Percentiles rank a stretch among this genome's conserved stretches.
phyloP scores from a whole-genome alignment of 2,888 invertebrate species.

The Hedya salicella region DNA sequence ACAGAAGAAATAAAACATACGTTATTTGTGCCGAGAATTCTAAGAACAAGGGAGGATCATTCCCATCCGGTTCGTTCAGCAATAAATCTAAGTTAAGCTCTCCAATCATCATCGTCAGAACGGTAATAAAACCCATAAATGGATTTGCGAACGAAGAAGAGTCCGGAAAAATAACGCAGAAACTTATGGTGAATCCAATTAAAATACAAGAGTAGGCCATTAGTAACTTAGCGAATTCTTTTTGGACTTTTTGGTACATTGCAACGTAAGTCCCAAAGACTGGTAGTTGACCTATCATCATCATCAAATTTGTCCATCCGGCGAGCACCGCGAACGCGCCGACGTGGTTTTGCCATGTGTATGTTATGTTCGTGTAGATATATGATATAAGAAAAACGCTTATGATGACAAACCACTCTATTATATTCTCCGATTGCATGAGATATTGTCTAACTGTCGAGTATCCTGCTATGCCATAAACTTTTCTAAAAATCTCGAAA shows the following conservation, averaged over 20 bases:
- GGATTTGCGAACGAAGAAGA: constrained; percentile 93
- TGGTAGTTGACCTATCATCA: constrained; percentile 95
- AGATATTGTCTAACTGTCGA: constrained; percentile 92
- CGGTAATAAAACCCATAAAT: constrained; percentile 93
- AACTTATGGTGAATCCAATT: constrained; percentile 94
- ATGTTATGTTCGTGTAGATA: constrained; percentile 89
- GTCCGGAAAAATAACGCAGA: constrained; percentile 94
- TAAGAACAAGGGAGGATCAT: constrained; percentile 90
- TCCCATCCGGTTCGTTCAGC: constrained; percentile 90
- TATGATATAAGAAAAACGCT: constrained; percentile 94
- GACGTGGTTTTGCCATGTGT: constrained; percentile 94
- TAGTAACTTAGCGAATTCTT: constrained; percentile 93
- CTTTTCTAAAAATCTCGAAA: constrained; percentile 91
- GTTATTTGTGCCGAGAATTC: constrained; percentile 93
- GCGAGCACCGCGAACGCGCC: constrained; percentile 94
- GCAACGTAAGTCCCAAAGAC: constrained; percentile 95
- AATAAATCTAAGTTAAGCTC: constrained; percentile 91
- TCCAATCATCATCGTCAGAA: constrained; percentile 95
- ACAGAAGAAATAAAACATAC: constrained; percentile 91
- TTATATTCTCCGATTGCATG: constrained; percentile 92
- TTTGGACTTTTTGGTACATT: constrained; percentile 95
- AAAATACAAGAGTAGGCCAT: constrained; percentile 93
- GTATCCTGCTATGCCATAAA: constrained; percentile 93
- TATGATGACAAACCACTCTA: constrained; percentile 94
- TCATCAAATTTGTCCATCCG: constrained; percentile 95